These are phyloP conservation scores for Paradisaea rubra DNA, from an alignment of 2,113 vertebrate species.

Conservation along the genomic window DNA sequence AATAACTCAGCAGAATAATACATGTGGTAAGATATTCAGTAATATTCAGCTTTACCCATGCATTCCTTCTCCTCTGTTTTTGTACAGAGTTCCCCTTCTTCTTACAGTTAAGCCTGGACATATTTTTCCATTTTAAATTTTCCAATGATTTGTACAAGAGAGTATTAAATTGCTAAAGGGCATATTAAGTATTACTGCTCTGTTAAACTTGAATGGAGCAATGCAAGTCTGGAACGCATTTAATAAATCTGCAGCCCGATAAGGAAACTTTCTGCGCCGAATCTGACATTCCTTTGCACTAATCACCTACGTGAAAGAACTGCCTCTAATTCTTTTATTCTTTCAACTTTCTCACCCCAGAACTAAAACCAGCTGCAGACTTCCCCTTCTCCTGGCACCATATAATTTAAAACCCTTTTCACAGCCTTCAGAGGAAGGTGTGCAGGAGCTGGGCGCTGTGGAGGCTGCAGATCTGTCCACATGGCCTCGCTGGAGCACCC, in stretches of 20 bases:
- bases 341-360: background rate
- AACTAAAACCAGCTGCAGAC: background rate
- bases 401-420: background rate
- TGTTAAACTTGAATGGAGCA: slow-evolving; percentile 33
- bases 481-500: background rate
- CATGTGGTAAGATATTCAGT: slow-evolving; percentile 42
- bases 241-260: slow-evolving; percentile 24
- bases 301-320: slow-evolving; percentile 9
- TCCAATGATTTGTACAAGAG: slow-evolving; percentile 54
- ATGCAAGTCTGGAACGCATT: slow-evolving; percentile 20
- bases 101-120: slow-evolving; percentile 40
- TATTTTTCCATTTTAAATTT: slow-evolving; percentile 61
- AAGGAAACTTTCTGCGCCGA: background rate
- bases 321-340: slow-evolving; percentile 9
- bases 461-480: background rate
- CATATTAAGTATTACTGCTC: slow-evolving; percentile 25
- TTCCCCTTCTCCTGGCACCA: background rate
- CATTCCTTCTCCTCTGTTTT: slow-evolving; percentile 55
- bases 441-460: background rate
- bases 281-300: slow-evolving; percentile 20
- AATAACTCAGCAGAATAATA: slow-evolving; percentile 17
- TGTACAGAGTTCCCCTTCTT: slow-evolving; percentile 25
- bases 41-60: slow-evolving; percentile 19
- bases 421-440: background rate
- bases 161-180: slow-evolving; percentile 36